Evolutionary conservation across 1,140 invertebrate genomes (phyloP), one percentile per base, ranked within the genome.

Genomic region (Drosophila setifemur): DNA sequence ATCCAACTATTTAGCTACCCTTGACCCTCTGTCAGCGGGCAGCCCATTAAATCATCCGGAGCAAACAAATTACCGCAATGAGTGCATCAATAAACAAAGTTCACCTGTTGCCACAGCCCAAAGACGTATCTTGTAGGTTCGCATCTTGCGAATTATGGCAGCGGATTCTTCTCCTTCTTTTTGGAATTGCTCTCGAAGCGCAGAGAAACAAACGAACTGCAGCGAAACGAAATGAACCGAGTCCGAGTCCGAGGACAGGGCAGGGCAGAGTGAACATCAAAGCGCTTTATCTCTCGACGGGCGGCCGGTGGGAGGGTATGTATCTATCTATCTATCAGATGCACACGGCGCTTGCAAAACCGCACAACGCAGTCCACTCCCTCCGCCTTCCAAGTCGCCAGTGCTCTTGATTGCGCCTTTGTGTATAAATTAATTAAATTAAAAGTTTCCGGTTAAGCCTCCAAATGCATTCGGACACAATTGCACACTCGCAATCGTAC

Each of bases 381-480:
- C 7, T 25, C 16, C 12, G 25, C 48, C 54, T 33, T 40, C 18
- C 33, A 42, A 71, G 58, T 67, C 66, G 61, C 53, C 81, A 55
- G 37, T 81, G 78, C 53, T 76, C 75, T 76, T 86, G 81, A 86
- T 86, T 86, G 78, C 82, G 85, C 86, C 79, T 82, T 88, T 88
- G 73, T 88, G 86, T 79, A 81, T 85, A 85, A 88, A 88, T 88
- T 88, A 88, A 88, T 88, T 88, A 88, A 88, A 88, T 88, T 88
- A 88, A 88, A 88, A 88, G 81, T 88, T 88, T 88, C 86, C 86
- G 87, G 86, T 88, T 88, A 88, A 85, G 72, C 86, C 85, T 86
- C 63, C 82, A 70, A 86, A 87, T 52, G 58, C 55, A 52, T 61
- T 66, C 44, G 42, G 60, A 26, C 54, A 58, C 40, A 68, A 52